Conservation (phyloP, 2,888 invertebrate species). For the Spatulosminthurus flaviceps region DNA sequence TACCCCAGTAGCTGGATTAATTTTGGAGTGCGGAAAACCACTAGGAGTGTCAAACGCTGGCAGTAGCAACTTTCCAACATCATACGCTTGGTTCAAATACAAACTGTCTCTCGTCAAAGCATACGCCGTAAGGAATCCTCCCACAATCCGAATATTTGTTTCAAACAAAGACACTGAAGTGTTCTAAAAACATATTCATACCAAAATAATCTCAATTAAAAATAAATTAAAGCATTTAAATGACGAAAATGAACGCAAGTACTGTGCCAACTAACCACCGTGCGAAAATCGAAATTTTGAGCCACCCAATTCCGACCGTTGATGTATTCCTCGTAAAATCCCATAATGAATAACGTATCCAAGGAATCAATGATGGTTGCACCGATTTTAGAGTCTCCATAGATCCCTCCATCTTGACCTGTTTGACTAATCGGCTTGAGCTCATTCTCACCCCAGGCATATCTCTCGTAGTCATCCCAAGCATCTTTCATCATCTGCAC, state of each 20-base stretch:
- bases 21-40: slow-evolving; percentile 90
- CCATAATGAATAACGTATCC: slow-evolving; percentile 98
- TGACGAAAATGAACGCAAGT: too few relatives aligned
- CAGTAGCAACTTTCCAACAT: slow-evolving; percentile 89
- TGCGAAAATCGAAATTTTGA: slow-evolving; percentile 77
- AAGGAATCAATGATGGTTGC: slow-evolving; percentile 96
- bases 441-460: slow-evolving; percentile 99
- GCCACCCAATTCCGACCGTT: slow-evolving; percentile 95
- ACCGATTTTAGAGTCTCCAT: slow-evolving; percentile 84
- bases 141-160: slow-evolving; percentile 91
- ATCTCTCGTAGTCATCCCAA: slow-evolving; percentile 95
- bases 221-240: neutral
- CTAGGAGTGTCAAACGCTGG: slow-evolving; percentile 98
- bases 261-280: slow-evolving; percentile 67
- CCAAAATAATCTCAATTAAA: neutral
- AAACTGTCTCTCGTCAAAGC: slow-evolving; percentile 92
- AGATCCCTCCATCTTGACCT: slow-evolving; percentile 90
- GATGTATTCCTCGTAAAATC: slow-evolving; percentile 89
- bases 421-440: slow-evolving; percentile 88
- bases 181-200: slow-evolving; percentile 33
- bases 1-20: slow-evolving; percentile 66
- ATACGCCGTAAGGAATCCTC: slow-evolving; percentile 90
- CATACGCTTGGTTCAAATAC: slow-evolving; percentile 90
- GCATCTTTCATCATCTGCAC: slow-evolving; percentile 99
- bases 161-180: slow-evolving; percentile 89